Evolutionary conservation across 2,888 invertebrate genomes (phyloP).

Genomic region (Chromoteleia sp.): DNA sequence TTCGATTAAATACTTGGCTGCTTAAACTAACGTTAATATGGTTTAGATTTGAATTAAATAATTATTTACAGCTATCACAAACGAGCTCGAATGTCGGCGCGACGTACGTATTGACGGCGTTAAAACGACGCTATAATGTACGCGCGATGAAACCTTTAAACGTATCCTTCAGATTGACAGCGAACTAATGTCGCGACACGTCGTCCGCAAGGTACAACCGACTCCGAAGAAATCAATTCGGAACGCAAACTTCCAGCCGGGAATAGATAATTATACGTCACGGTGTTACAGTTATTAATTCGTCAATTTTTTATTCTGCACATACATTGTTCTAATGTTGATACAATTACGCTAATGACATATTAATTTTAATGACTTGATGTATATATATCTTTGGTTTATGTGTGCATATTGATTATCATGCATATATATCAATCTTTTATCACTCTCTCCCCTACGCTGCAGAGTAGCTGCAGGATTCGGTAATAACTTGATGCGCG

Average conservation of each 20-base stretch:
- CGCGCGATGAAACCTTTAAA: conserved; percentile 21
- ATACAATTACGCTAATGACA: conserved; percentile 65
- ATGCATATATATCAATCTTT: conserved; percentile 69
- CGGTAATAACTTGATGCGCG: conserved; percentile 60
- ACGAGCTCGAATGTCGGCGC: conserved; percentile 41
- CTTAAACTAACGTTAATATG: conserved; percentile 49
- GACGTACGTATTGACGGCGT: conserved; percentile 9
- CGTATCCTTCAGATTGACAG: conserved; percentile 11
- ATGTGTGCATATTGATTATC: conserved; percentile 68
- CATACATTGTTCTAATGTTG: conserved; percentile 69
- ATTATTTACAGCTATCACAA: conserved; percentile 58
- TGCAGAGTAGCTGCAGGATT: conserved; percentile 66
- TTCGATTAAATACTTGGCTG: conserved; percentile 42
- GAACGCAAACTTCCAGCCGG: conserved; percentile 29
- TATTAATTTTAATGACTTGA: conserved; percentile 59
- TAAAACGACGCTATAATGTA: neutral
- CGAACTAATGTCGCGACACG: conserved; percentile 1
- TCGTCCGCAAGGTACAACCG: conserved; percentile 20
- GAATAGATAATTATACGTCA: conserved; percentile 47
- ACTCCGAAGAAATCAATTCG: conserved; percentile 46
- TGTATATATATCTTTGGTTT: conserved; percentile 40
- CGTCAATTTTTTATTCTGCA: conserved; percentile 58
- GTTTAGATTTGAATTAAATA: conserved; percentile 26
- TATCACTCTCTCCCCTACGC: conserved; percentile 71
- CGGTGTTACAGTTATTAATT: conserved; percentile 43